Base-by-base conservation (phyloP, 2,888 invertebrate species). In the Diogma glabrata region DNA sequence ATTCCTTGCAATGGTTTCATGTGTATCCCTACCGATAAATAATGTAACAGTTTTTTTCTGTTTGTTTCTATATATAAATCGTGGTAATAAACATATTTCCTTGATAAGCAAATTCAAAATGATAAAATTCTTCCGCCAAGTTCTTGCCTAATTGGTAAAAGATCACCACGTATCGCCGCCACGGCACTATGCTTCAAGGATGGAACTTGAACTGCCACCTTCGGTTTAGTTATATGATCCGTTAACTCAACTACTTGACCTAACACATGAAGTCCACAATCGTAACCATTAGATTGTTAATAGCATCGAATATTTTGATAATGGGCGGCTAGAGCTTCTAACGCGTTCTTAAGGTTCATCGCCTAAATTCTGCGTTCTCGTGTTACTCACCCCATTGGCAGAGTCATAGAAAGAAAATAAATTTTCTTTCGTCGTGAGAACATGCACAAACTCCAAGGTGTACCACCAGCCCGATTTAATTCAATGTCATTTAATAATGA, bases 241-340 rank as follows among this genome's bases (percentile, higher is more conserved):
- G 68, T 65, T 46, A 70, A 64, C 47, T 63, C 64, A 65, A 93
- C 88, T 0, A 86, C 79, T 69, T 89, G 85, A 61, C 86, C 85
- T 49, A 95, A 75, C 4, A 93, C 84, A 71, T 88, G 87, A 51
- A 94, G 77, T 12, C 95, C 95, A 72, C 94, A 95, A 64, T 95
- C 94, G 66, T 89, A 90, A 7, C 85, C 79, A 70, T 94, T 94
- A 38, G 76, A 74, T 67, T 95, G 94, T 61, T 86, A 87, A 16
- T 82, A 70, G 61, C 82, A 82, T 51, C 76, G 70, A 54, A 78
- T 74, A 2, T 65, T 55, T 59, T 79, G n/a, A n/a, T n/a, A n/a
- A n/a, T n/a, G n/a, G n/a, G n/a, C 76, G 19, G 72, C 65, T 54
- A 74, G 72, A 40, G 66, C 66, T 51, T 66, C 67, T 4, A 64